Conservation (phyloP, 2,797 vertebrate genomes). For the Rhynchotus rufescens region DNA sequence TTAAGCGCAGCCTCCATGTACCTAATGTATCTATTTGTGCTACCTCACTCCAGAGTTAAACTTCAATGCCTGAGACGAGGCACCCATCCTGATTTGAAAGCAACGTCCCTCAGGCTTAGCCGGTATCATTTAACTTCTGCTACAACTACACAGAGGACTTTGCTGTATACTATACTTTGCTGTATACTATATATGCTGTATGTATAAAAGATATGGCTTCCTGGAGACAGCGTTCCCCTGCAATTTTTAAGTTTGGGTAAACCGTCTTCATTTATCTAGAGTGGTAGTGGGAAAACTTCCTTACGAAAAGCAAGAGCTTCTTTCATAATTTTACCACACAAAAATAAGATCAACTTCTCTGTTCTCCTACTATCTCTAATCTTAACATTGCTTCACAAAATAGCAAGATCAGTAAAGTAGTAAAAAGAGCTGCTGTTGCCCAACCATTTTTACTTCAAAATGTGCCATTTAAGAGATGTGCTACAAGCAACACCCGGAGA, state of each 20-base stretch:
- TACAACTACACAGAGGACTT: not conserved
- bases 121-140: not conserved
- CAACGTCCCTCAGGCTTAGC: not conserved
- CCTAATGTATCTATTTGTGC: conserved; percentile 3
- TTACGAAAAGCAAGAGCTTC: not conserved
- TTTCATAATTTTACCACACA: not conserved
- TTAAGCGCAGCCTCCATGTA: not conserved
- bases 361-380: not conserved
- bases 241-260: not conserved
- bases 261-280: not conserved
- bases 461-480: no score
- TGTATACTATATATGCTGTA: no score
- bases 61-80: not conserved
- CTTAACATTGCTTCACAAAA: not conserved
- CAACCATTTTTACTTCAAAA: not conserved
- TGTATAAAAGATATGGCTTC: not conserved
- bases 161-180: not conserved
- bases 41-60: not conserved
- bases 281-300: not conserved
- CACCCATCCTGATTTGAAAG: not conserved
- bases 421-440: not conserved
- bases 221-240: not conserved
- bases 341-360: rapidly evolving
- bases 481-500: not conserved
- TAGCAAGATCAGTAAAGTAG: rapidly evolving